Percentiles rank a stretch among this genome's conserved stretches.
These are phyloP conservation scores for Phania funesta DNA, from an alignment of 2,888 invertebrate species.

Conservation along the genomic window DNA sequence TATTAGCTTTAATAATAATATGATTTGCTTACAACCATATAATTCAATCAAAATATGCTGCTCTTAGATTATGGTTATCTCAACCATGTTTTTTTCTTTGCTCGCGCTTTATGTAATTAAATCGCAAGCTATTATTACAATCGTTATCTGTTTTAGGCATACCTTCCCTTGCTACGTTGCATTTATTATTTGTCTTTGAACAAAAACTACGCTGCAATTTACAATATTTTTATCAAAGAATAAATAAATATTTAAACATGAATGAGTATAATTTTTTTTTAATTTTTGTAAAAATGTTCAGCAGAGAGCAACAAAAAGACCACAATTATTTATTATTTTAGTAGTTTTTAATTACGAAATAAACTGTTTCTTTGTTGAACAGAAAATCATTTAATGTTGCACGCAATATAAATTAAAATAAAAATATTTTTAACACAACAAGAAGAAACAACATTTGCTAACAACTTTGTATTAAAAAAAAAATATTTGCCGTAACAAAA, in stretches of 20 bases:
- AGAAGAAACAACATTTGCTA: not conserved
- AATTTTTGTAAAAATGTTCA: slow-evolving; percentile 12
- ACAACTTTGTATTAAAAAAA: slow-evolving; percentile 32
- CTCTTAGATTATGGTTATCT: no score
- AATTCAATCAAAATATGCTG: no score
- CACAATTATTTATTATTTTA: slow-evolving; percentile 40
- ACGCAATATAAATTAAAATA: slow-evolving; percentile 59
- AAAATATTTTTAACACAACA: slow-evolving; percentile 29
- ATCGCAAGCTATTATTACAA: no score
- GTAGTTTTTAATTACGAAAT: slow-evolving; percentile 50
- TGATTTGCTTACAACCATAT: no score
- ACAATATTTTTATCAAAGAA: slow-evolving; percentile 40
- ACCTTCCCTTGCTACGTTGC: slow-evolving; percentile 10
- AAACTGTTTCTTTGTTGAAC: slow-evolving; percentile 33
- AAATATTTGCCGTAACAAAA: slow-evolving; percentile 31
- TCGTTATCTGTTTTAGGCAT: not conserved
- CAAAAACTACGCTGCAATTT: not conserved
- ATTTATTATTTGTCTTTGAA: slow-evolving; percentile 32
- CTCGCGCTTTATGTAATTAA: no score
- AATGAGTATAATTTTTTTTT: slow-evolving; percentile 41
- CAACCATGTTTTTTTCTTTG: no score
- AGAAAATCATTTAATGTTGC: slow-evolving; percentile 48
- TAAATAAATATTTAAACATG: slow-evolving; percentile 53
- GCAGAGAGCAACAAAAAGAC: not conserved
- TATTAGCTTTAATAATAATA: no score